Evolutionary conservation across 2,113 vertebrate genomes (phyloP).

Genomic region (Cheilinus undulatus): DNA sequence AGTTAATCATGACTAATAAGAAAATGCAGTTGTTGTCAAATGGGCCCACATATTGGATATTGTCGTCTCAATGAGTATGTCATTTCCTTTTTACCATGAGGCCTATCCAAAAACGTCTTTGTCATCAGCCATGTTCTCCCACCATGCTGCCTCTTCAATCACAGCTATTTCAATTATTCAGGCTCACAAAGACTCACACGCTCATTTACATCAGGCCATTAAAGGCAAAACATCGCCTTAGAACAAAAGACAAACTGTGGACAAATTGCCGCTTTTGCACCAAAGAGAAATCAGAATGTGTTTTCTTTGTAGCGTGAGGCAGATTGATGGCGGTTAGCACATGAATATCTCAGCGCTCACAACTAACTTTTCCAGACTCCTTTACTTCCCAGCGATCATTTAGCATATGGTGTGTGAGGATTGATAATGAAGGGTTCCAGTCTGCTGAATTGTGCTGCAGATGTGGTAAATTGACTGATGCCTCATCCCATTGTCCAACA

Average conservation of each 20-base stretch:
- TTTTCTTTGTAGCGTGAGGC: slow-evolving; percentile 66
- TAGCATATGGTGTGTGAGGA: slow-evolving; percentile 55
- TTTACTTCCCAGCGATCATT: slow-evolving; percentile 57
- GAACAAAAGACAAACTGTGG: slow-evolving; percentile 64
- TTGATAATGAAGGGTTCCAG: slow-evolving; percentile 65
- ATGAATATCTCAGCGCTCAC: slow-evolving; percentile 38
- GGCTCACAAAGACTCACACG: slow-evolving; percentile 40
- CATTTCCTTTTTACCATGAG: neutral
- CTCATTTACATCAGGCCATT: slow-evolving; percentile 63
- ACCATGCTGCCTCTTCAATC: slow-evolving; percentile 34
- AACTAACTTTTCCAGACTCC: slow-evolving; percentile 40
- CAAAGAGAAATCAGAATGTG: slow-evolving; percentile 62
- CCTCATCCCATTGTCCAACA: slow-evolving; percentile 62
- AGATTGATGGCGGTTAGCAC: slow-evolving; percentile 67
- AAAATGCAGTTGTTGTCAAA: neutral
- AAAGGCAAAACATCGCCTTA: slow-evolving; percentile 50
- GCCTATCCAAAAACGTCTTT: neutral
- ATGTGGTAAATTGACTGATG: slow-evolving; percentile 71
- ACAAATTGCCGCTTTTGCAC: slow-evolving; percentile 65
- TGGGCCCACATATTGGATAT: neutral
- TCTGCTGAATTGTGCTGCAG: slow-evolving; percentile 41
- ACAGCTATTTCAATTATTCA: slow-evolving; percentile 65
- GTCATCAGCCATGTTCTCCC: slow-evolving; percentile 11
- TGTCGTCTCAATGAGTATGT: neutral
- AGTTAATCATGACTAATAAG: no score